Conservation (phyloP, 1,140 invertebrate genomes). For the Drosophila funebris region DNA sequence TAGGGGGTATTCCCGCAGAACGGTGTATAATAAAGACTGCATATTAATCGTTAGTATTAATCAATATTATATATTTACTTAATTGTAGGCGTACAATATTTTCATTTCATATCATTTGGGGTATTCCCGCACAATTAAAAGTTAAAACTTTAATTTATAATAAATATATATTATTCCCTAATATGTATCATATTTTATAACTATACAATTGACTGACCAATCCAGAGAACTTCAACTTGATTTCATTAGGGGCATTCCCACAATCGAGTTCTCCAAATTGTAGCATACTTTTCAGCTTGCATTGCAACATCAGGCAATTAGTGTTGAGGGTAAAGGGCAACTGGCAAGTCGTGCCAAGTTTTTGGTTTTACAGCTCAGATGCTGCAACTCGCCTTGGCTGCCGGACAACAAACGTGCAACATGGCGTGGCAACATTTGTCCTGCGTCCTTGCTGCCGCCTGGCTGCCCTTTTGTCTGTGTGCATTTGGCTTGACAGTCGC, state of each 20-base stretch:
- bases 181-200: too few relatives aligned
- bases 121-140: too few relatives aligned
- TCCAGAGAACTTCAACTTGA: background rate
- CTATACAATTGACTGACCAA: background rate
- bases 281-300: constrained; percentile 4
- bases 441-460: constrained; percentile 25
- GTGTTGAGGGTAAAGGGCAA: constrained; percentile 6
- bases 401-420: constrained; percentile 44
- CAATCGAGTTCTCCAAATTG: background rate
- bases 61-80: too few relatives aligned
- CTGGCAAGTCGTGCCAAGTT: constrained; percentile 7
- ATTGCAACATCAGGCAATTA: background rate
- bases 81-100: too few relatives aligned
- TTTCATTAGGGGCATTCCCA: background rate
- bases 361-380: background rate
- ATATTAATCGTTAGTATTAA: too few relatives aligned
- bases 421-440: constrained; percentile 37
- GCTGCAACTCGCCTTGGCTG: background rate
- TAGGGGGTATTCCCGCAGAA: too few relatives aligned
- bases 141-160: too few relatives aligned
- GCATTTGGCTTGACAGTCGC: constrained; percentile 75
- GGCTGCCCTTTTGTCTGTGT: constrained; percentile 60
- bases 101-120: too few relatives aligned
- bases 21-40: too few relatives aligned
- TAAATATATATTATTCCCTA: too few relatives aligned